Conservation (phyloP, 2,888 invertebrate genomes). For the Cheilosia pagana region DNA sequence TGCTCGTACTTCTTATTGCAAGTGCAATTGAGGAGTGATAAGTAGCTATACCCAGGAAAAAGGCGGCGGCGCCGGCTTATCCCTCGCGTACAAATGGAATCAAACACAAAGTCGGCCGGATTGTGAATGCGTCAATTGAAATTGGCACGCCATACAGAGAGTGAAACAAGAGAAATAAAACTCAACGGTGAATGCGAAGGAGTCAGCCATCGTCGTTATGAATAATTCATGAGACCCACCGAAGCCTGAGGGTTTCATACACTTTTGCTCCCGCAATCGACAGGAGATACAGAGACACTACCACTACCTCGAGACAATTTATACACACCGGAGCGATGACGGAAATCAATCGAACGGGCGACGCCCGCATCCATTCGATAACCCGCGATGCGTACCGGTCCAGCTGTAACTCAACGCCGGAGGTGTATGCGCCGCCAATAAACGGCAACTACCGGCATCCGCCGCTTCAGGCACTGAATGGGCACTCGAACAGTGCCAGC, state of each 20-base stretch:
- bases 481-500: slow-evolving; percentile 80
- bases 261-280: slow-evolving; percentile 44
- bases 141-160: not conserved
- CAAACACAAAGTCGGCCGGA: slow-evolving; percentile 53
- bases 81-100: slow-evolving; percentile 25
- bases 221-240: slow-evolving; percentile 71
- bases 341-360: slow-evolving; percentile 61
- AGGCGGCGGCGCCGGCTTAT: slow-evolving; percentile 17
- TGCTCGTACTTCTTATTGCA: slow-evolving; percentile 12
- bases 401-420: slow-evolving; percentile 70
- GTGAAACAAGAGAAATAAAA: not conserved
- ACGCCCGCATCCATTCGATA: slow-evolving; percentile 63
- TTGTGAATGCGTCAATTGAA: slow-evolving; percentile 30
- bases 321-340: slow-evolving; percentile 44
- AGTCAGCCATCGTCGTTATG: slow-evolving; percentile 41
- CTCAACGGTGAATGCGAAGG: slow-evolving; percentile 7
- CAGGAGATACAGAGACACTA: slow-evolving; percentile 27
- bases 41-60: slow-evolving; percentile 28
- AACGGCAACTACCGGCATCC: slow-evolving; percentile 77
- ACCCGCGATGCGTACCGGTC: slow-evolving; percentile 58
- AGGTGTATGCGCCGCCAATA: slow-evolving; percentile 52
- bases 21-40: slow-evolving; percentile 40
- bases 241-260: slow-evolving; percentile 34
- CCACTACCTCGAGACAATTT: slow-evolving; percentile 64
- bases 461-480: slow-evolving; percentile 79